phyloP scores from a whole-genome alignment of 2,888 invertebrate genomes.

The Merodon equestris region DNA sequence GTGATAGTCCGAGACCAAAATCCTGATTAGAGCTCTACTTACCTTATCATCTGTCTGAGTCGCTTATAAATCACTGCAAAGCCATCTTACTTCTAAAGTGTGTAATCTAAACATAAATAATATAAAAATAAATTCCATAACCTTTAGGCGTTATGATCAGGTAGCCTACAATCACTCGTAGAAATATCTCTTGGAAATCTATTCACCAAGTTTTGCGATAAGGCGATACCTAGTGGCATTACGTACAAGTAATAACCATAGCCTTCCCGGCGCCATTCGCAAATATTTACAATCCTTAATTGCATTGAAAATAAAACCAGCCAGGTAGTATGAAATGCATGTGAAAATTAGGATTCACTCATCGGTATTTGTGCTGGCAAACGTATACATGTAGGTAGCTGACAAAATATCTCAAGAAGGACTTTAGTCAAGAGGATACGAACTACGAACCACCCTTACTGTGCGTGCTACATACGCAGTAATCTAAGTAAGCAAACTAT shows the following conservation, averaged over 20 bases:
- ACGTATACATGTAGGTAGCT: constrained; percentile 12
- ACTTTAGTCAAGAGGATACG: no score
- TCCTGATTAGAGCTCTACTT: no score
- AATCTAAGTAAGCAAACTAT: constrained; percentile 7
- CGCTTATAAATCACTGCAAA: no score
- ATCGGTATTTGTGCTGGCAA: not conserved
- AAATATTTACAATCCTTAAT: constrained; percentile 24
- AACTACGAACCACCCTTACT: not conserved
- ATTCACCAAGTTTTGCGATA: constrained; percentile 7
- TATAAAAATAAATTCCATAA: not conserved
- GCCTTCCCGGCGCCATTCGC: constrained; percentile 2
- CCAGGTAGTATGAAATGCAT: no score
- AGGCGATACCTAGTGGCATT: not conserved
- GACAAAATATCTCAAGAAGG: not conserved
- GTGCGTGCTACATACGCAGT: not conserved
- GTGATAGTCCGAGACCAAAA: no score
- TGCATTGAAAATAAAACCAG: no score
- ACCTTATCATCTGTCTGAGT: no score
- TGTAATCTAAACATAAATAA: no score
- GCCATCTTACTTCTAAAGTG: no score
- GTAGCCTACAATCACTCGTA: no score
- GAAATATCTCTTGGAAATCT: not conserved
- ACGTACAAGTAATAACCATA: not conserved
- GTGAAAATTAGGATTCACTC: not conserved
- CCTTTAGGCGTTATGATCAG: not conserved